Evolutionary conservation across 2,113 vertebrate genomes (phyloP), one percentile per base, ranked within the genome.

Genomic region (Daboia siamensis): DNA sequence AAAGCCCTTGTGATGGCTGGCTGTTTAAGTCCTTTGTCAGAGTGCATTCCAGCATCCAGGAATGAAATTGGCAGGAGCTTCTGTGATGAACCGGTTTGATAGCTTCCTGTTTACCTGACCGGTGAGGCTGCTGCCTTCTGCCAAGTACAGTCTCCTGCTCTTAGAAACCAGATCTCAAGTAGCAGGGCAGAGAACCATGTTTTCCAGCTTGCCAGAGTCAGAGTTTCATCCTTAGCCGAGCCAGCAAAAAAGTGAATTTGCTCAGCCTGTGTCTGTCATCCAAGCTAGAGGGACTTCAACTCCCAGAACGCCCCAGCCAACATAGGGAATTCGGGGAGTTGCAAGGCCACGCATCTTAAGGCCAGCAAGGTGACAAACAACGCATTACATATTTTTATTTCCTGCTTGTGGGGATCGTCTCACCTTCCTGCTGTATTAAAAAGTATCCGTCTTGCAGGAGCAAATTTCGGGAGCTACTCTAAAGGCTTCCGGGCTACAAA

Each of bases 71-170:
- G 44, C 54, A 89, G 24, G 17, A 46, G 87, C 4, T 56, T 89
- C 87, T n/a, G 24, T 15, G 54, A 87, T 23, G 11, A 51, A 48
- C 87, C 29, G 20, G 69, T 59, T 59, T 56, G 54, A 8, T 33
- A 21, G 54, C 92, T 92, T 92, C 74, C 88, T 85, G 54, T 92
- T 92, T 92, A 89, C 86, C 20, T n/a, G 24, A 11, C 4, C 3
- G 69, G 39, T 8, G 13, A n/a, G 69, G 33, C 33, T 39, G 29
- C 61, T 69, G 26, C 26, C 13, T 74, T 74, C 29, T 74, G 17
- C n/a, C 64, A 33, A n/a, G n/a, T 1, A 17, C 64, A 1, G 1
- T 13, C 13, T 17, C 15, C n/a, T 6, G 64, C 64, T 13, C 13
- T 6, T 17, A 12, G 1, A 33, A 74, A 33, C n/a, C 64, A 33